Evolutionary conservation across 2,888 invertebrate species (phyloP), one percentile per base, ranked within the genome.

Genomic region (Bedellia somnulentella): DNA sequence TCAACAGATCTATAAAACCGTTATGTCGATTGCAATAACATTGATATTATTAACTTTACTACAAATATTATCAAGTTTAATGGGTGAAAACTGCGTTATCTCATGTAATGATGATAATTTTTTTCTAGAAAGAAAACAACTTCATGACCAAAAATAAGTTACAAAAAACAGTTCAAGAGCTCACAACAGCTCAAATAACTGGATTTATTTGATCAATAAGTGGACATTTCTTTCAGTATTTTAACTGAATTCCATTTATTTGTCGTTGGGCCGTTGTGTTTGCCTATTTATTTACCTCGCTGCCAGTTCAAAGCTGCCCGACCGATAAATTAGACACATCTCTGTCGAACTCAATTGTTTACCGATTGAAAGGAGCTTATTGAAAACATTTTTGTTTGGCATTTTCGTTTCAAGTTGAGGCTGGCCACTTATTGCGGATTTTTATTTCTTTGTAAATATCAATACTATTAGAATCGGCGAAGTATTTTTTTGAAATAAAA

Each of bases 241-340:
- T n/a, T n/a, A n/a, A n/a, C n/a, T n/a, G n/a, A n/a, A n/a, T n/a
- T 57, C 52, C 45, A 46, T 47, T 48, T 56, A 55, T 50, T 45
- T 50, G 54, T 56, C 49, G 57, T 62, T 57, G 47, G 52, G 18
- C 9, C 22, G 11, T 5, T 28, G 46, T 54, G 5, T 53, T 43
- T 44, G 47, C 59, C 58, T 58, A 57, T 59, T 58, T 57, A 54
- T 61, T 61, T 56, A 52, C 45, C 47, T 46, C 48, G 47, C 49
- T 45, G 50, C 48, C 44, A 48, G 53, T 56, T 49, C 46, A 45
- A 38, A 39, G 50, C 55, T 53, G 56, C 54, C 62, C 63, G 48
- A 63, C 54, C 66, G 64, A 54, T 57, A 66, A 67, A 68, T 68
- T 64, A 59, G 62, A 64, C 64, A 64, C 57, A 64, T 61, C 59